Conservation (phyloP, 2,888 invertebrate genomes). For the Camponotus fellah region DNA sequence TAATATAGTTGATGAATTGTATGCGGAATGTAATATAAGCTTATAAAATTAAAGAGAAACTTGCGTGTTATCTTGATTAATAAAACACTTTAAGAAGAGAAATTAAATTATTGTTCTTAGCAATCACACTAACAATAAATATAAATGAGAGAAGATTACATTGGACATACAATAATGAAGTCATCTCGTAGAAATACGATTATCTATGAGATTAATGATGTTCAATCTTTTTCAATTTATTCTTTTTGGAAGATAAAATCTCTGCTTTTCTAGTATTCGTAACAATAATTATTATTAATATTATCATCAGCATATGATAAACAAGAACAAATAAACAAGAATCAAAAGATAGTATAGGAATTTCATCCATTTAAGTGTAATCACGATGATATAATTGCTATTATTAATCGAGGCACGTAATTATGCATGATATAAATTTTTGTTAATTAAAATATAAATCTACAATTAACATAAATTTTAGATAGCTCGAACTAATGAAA, state of each 20-base stretch:
- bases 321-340: background rate
- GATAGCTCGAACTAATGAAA: background rate
- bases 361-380: background rate
- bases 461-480: conserved; percentile 4
- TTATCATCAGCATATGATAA: background rate
- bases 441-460: conserved; percentile 16
- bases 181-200: conserved; percentile 8
- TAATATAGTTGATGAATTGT: background rate
- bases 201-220: conserved; percentile 17
- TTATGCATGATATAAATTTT: background rate
- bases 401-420: conserved; percentile 10
- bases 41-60: background rate
- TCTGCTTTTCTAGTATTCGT: background rate
- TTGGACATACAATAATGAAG: background rate
- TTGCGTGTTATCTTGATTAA: background rate
- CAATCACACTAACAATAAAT: background rate
- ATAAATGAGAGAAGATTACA: conserved; percentile 11
- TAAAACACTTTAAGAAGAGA: background rate
- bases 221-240: background rate
- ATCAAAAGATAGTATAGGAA: conserved; percentile 1
- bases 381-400: background rate
- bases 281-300: conserved; percentile 2
- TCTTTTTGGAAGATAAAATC: conserved; percentile 18
- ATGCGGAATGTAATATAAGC: background rate
- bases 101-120: background rate